Conservation (phyloP, 2,888 invertebrate genomes). For the Amphipoea oculea region DNA sequence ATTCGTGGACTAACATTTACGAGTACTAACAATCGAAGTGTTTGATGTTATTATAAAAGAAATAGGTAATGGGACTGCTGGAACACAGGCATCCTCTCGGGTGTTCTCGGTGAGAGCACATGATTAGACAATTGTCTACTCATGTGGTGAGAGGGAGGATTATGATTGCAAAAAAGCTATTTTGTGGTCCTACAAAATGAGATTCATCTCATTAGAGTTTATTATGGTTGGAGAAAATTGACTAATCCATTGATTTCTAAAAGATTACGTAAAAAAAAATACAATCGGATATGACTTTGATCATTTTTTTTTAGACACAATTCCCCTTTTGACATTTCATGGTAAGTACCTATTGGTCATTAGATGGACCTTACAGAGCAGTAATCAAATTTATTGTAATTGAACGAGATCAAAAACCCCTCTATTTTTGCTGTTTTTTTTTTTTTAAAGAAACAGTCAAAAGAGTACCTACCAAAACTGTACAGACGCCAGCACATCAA, state of each 20-base stretch:
- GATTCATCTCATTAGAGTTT: background rate
- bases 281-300: background rate
- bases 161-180: background rate
- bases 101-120: no score
- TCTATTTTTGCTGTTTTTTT: background rate
- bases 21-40: background rate
- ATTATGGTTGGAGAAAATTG: background rate
- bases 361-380: background rate
- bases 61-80: background rate
- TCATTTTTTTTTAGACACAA: background rate
- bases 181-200: background rate
- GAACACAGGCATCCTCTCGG: no score
- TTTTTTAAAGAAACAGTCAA: background rate
- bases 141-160: background rate
- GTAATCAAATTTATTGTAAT: background rate
- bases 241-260: background rate
- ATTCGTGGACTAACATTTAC: conserved; percentile 5
- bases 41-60: background rate
- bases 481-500: no score
- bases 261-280: background rate
- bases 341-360: background rate
- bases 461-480: background rate
- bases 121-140: no score
- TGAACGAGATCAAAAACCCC: background rate
- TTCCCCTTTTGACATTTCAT: background rate